Base-by-base conservation (phyloP, 2,888 invertebrate species). In the Teleiodes luculella region DNA sequence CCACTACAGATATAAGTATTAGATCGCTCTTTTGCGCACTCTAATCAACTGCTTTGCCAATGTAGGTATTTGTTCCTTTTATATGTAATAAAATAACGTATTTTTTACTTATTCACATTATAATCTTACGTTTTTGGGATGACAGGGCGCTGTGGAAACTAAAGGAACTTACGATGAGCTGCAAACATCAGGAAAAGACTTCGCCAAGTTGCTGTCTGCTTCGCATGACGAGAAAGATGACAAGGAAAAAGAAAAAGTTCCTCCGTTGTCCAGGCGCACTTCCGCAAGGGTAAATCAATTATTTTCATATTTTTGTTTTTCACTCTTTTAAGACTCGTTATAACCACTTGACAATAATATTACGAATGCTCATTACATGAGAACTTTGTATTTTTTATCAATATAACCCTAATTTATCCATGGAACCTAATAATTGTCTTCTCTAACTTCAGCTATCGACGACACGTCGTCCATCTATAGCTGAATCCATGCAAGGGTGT, bases 141-240 rank as follows among this genome's bases (percentile, higher is more conserved):
- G 14, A 47, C 72, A 93, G 89, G 93, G 93, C 2, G 58, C 68
- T 28, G 83, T 93, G 30, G 90, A 92, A 66, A 89, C 90, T 2
- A 89, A 91, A 67, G 93, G 93, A 30, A 91, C 91, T 0, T 93
- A 91, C 60, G 80, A 88, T 4, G 92, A 93, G 57, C 69, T 93
- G 10, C 76, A 90, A 49, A 82, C 80, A 11, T 90, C 91, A 1
- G 91, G 92, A 11, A 86, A 92, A 77, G 91, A 93, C 66, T 92
- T 94, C 56, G 91, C 92, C 0, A 91, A 92, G 72, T 68, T 93
- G 60, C 68, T 92, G 59, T 78, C 82, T 1, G 75, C 86, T n/a
- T 74, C 80, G 24, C 90, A 90, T 39, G 89, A 91, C 60, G 83
- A 85, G 43, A 81, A 83, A 30, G 80, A 81, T 37, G 76, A 77